Base-by-base conservation (phyloP, 1,140 invertebrate species). In the Trichogramma pretiosum region DNA sequence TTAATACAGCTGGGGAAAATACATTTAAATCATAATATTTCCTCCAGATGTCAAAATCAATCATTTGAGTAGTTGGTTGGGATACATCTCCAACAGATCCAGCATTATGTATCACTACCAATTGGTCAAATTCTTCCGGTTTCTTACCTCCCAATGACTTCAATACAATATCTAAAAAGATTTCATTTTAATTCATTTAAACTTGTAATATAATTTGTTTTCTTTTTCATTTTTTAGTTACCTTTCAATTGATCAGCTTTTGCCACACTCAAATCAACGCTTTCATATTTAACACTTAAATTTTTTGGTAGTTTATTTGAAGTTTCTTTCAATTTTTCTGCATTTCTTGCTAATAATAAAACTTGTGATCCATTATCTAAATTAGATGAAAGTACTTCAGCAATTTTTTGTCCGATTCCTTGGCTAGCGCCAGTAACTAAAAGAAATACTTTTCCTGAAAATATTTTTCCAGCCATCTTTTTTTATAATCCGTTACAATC, bases 41-140 rank as follows among this genome's bases (percentile, higher is more conserved):
- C 43, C 74, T 71, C 70, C 85, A 79, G 26, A 74, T 68, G 0
- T 75, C 57, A 9, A 79, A 58, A 61, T 86, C 68, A 1, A 73
- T 73, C 53, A 87, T 73, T 17, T 83, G 73, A 5, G 63, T 67
- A 1, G 79, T 78, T 50, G 67, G 64, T 55, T 84, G 75, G 1
- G 74, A 66, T 19, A 87, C 61, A 65, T 87, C 79, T n/a, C 92
- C 92, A 23, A 93, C 56, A 1, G 85, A 83, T 3, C 88, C 93
- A 8, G 85, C 91, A 79, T 96, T 97, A 61, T 97, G 92, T 45
- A 96, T 77, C 13, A 97, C 76, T 4, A 94, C 63, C 19, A 74
- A 75, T 43, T 79, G 74, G 39, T 85, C 73, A 60, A 87, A 90
- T 38, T 77, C 60, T 16, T 62, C 45, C 9, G 67, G 19, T 26